A percentile compares a stretch with the other conserved stretches of the same genome.
These are phyloP conservation scores for Meteorus colon DNA, from an alignment of 2,888 invertebrate species.

Conservation along the genomic window DNA sequence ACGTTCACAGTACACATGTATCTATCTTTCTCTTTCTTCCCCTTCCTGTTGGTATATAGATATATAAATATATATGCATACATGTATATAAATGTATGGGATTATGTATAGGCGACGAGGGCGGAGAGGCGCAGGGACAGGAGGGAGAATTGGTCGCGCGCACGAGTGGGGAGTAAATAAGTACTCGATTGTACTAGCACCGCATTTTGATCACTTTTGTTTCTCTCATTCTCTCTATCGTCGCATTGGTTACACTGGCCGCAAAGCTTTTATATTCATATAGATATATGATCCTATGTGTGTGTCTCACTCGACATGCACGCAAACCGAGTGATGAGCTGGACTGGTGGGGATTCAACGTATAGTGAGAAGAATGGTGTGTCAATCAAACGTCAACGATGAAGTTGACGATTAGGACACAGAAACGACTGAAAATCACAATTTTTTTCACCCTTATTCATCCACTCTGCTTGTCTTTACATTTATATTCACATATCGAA, in stretches of 20 bases:
- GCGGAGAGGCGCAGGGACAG: constrained; percentile 48
- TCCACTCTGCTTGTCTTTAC: no score
- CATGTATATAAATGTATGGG: not conserved
- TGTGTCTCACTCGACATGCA: constrained; percentile 11
- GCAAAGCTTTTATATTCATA: not conserved
- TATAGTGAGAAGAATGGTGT: no score
- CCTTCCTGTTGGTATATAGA: no score
- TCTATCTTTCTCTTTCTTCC: not conserved
- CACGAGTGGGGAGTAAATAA: constrained; percentile 48
- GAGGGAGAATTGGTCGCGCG: constrained; percentile 43
- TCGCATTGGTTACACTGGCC: constrained; percentile 26
- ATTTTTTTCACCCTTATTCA: no score
- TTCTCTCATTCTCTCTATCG: constrained; percentile 22
- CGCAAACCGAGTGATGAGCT: not conserved
- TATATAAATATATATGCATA: not conserved
- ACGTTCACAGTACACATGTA: constrained; percentile 33
- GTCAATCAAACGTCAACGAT: no score
- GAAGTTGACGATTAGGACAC: no score
- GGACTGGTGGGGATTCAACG: no score
- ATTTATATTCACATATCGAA: no score
- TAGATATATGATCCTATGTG: not conserved
- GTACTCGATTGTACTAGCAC: constrained; percentile 32
- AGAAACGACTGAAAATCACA: no score
- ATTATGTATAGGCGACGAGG: constrained; percentile 40
- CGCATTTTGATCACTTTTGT: constrained; percentile 34